A percentile compares a stretch with the other conserved stretches of the same genome.
Conservation (phyloP, 2,797 vertebrate genomes). For the Fratercula arctica region DNA sequence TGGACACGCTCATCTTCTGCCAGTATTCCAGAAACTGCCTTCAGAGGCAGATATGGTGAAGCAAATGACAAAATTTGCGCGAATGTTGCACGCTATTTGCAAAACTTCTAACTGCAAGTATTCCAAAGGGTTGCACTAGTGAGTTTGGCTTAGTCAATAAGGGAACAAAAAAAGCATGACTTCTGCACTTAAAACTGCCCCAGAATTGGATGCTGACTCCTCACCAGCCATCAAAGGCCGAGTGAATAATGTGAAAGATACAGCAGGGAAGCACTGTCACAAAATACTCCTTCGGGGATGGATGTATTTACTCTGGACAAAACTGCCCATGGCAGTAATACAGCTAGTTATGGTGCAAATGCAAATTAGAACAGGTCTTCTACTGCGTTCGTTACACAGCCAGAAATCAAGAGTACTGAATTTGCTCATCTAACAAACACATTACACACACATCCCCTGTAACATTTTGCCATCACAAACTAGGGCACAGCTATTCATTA, state of each 20-base stretch:
- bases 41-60: background rate
- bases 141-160: background rate
- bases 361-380: background rate
- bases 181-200: background rate
- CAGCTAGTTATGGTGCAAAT: background rate
- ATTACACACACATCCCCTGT: background rate
- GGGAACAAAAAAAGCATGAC: background rate
- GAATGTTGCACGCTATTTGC: background rate
- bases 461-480: background rate
- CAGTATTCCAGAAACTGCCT: background rate
- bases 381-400: background rate
- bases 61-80: background rate
- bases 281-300: background rate
- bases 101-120: background rate
- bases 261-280: background rate
- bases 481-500: slow-evolving; percentile 11
- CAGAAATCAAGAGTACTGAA: background rate
- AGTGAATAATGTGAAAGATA: background rate
- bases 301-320: background rate
- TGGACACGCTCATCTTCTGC: background rate
- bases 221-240: background rate
- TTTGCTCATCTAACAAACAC: background rate
- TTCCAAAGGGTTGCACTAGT: background rate
- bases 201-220: background rate
- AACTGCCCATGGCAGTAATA: background rate